Evolutionary conservation across 2,113 vertebrate genomes (phyloP).

Genomic region (Tragelaphus imberbis): DNA sequence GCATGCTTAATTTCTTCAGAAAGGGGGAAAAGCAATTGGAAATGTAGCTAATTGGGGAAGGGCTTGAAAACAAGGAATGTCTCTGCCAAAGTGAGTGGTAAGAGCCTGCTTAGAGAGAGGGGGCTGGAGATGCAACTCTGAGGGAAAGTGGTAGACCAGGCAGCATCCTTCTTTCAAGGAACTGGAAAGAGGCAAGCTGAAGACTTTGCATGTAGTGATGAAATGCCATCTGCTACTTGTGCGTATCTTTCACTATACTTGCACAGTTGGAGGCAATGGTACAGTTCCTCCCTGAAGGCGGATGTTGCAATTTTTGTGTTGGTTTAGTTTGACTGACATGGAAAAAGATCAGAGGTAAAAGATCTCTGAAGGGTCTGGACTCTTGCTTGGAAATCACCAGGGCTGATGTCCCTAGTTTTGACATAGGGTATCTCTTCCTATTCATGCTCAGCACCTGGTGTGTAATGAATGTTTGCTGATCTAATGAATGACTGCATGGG

Average conservation of each 20-base stretch:
- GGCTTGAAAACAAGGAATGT: not conserved
- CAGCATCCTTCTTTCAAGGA: not conserved
- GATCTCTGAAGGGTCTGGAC: not conserved
- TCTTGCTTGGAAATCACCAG: not conserved
- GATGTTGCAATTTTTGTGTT: conserved; percentile 15
- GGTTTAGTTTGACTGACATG: not conserved
- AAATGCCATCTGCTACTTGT: not conserved
- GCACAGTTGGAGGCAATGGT: not conserved
- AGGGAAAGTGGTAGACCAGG: not conserved
- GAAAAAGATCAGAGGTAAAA: not conserved
- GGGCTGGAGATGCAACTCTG: not conserved
- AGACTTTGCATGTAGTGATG: not conserved
- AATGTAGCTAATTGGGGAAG: not conserved
- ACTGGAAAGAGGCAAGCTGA: not conserved
- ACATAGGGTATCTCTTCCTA: not conserved
- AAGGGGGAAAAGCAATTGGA: not conserved
- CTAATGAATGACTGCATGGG: not conserved
- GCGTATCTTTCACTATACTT: not conserved
- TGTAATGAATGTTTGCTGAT: not conserved
- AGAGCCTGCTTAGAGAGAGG: not conserved
- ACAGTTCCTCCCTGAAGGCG: not conserved
- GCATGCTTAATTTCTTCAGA: not conserved
- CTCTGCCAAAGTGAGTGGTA: not conserved
- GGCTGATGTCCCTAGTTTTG: not conserved
- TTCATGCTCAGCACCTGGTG: not conserved